phyloP scores from a whole-genome alignment of 2,888 invertebrate genomes.

The Macrosoma leucophasiata region DNA sequence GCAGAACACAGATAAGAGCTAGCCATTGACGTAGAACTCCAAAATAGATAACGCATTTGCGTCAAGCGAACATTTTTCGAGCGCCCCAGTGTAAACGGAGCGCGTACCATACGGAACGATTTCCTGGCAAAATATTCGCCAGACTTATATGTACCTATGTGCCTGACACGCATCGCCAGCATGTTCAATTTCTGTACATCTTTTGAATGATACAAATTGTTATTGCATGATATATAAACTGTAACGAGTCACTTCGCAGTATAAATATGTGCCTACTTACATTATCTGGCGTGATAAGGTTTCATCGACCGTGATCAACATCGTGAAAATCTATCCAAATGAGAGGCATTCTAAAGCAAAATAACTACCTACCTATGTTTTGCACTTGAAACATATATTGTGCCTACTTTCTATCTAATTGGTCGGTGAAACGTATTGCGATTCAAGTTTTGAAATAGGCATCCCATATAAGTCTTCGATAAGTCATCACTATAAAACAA shows the following conservation, averaged over 20 bases:
- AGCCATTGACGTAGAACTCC: conserved; percentile 67
- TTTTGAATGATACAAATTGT: conserved; percentile 22
- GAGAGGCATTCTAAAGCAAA: not conserved
- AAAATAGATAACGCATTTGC: conserved; percentile 76
- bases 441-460: too few species aligned
- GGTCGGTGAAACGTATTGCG: too few species aligned
- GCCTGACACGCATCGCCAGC: conserved; percentile 44
- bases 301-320: conserved; percentile 19
- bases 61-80: conserved; percentile 72
- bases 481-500: too few species aligned
- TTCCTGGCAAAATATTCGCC: conserved; percentile 64
- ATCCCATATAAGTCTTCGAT: too few species aligned
- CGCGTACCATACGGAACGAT: conserved; percentile 56
- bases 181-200: conserved; percentile 43
- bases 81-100: conserved; percentile 55
- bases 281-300: conserved; percentile 23
- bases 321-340: not conserved
- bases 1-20: conserved; percentile 62
- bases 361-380: too few species aligned
- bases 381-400: too few species aligned
- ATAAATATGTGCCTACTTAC: conserved; percentile 17
- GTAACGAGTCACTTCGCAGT: conserved; percentile 24
- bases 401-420: too few species aligned
- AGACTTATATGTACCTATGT: conserved; percentile 41
- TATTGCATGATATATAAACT: conserved; percentile 23